Evolutionary conservation across 2,113 vertebrate species (phyloP).

Genomic region (Corythaeola cristata): DNA sequence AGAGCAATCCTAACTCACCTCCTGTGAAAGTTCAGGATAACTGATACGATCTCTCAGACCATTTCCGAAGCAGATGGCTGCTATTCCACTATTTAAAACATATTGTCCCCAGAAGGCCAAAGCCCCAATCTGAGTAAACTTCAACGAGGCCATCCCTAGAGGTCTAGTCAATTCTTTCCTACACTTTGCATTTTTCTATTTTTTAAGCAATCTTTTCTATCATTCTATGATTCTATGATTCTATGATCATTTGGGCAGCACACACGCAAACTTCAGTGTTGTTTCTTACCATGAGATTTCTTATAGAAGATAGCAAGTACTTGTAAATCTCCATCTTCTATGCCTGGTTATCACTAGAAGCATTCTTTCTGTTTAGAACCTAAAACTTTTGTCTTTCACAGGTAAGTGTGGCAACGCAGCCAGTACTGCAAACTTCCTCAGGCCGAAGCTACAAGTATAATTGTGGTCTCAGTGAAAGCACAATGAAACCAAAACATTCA

Average conservation of each 20-base stretch:
- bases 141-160: neutral
- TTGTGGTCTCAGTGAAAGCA: neutral
- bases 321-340: neutral
- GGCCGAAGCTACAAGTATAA: neutral
- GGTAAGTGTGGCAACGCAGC: neutral
- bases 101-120: constrained; percentile 10
- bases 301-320: neutral
- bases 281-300: neutral
- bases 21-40: constrained; percentile 14
- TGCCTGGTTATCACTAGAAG: neutral
- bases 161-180: neutral
- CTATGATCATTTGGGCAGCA: neutral
- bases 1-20: constrained; percentile 11
- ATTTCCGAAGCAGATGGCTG: constrained; percentile 30
- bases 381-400: neutral
- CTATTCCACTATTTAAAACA: constrained; percentile 10
- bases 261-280: neutral
- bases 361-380: neutral
- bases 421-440: neutral
- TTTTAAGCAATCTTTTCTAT: neutral
- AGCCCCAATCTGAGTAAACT: neutral
- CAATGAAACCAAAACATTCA: neutral
- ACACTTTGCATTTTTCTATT: neutral
- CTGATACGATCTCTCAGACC: neutral
- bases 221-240: too few species aligned